phyloP scores from a whole-genome alignment of 2,797 vertebrate species.

The Siniperca obscura region DNA sequence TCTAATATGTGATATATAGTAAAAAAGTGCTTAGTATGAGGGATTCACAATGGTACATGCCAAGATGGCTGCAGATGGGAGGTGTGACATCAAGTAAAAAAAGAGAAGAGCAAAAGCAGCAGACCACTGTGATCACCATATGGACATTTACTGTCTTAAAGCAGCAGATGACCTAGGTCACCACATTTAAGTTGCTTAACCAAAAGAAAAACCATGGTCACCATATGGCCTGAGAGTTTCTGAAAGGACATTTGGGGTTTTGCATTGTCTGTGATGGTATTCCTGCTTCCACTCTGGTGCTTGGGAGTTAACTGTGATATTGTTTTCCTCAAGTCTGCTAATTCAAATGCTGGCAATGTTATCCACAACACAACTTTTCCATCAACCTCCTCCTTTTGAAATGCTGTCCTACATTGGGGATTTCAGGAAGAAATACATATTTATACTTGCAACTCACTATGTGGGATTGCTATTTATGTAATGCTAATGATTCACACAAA shows the following conservation, averaged over 20 bases:
- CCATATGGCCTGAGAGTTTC: conserved; percentile 20
- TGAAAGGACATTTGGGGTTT: background rate
- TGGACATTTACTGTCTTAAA: conserved; percentile 31
- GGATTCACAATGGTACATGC: background rate
- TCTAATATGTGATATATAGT: conserved; percentile 7
- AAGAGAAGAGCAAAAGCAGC: conserved; percentile 18
- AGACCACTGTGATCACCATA: conserved; percentile 22
- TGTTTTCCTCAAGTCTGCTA: conserved; percentile 18
- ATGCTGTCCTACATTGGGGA: conserved; percentile 22
- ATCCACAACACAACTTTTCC: conserved; percentile 21
- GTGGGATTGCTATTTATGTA: conserved; percentile 29
- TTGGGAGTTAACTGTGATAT: background rate
- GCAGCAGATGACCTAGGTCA: conserved; percentile 22
- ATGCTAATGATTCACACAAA: conserved; percentile 41
- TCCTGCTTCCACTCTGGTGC: conserved; percentile 2
- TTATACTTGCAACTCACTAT: conserved; percentile 3
- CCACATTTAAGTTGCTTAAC: conserved; percentile 19
- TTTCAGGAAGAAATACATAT: conserved; percentile 29
- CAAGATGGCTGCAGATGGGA: conserved; percentile 17
- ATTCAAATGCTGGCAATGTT: conserved; percentile 22
- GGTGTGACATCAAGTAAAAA: conserved; percentile 20
- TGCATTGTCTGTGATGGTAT: background rate
- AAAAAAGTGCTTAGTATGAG: conserved; percentile 1
- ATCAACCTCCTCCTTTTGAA: conserved; percentile 23
- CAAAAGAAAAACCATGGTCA: conserved; percentile 9